Base-by-base conservation (phyloP, 2,113 vertebrate genomes). In the Carassius gibelio region DNA sequence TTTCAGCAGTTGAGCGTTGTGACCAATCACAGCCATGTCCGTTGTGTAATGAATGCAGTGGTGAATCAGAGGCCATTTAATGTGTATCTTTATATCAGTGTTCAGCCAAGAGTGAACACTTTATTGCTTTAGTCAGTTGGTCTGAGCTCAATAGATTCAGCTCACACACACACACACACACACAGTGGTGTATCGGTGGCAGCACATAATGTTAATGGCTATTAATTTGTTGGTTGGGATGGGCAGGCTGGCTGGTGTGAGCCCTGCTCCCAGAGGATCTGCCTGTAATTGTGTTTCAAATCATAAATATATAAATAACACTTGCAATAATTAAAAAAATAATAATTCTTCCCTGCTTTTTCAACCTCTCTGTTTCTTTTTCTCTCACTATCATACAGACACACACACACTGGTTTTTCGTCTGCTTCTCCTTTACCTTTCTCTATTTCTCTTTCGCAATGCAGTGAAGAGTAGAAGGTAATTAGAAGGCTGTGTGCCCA, bases 261-360 rank as follows among this genome's bases (percentile, higher is more conserved):
- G 78, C 68, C 34, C 42, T 15, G 21, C 36, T 86, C 74, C 71
- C 78, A 38, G 36, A 62, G 45, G 72, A 82, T 50, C 23, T 34
- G 72, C 62, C 45, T 75, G 59, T 86, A 82, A 88, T 84, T 81
- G 55, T 23, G 38, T 81, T 57, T 64, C 76, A 77, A 26, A 55
- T 30, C 62, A 36, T 21, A 61, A 68, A 80, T 86, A 81, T 75
- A 71, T 81, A 84, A 79, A 85, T 85, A 88, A 83, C 55, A 15
- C 13, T 59, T 68, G 57, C 81, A 79, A 74, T 88, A 78, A 87
- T 87, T 86, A 81, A 81, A 45, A 45, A 68, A 78, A 79, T 69
- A 34, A 23, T 79, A 42, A 62, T 76, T 82, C 59, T 42, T 17
- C 48, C 21, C 30, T 15, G 34, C 74, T 57, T 15, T 75, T 23